Evolutionary conservation across 1,140 invertebrate species (phyloP).

Genomic region (Copidosoma floridanum): DNA sequence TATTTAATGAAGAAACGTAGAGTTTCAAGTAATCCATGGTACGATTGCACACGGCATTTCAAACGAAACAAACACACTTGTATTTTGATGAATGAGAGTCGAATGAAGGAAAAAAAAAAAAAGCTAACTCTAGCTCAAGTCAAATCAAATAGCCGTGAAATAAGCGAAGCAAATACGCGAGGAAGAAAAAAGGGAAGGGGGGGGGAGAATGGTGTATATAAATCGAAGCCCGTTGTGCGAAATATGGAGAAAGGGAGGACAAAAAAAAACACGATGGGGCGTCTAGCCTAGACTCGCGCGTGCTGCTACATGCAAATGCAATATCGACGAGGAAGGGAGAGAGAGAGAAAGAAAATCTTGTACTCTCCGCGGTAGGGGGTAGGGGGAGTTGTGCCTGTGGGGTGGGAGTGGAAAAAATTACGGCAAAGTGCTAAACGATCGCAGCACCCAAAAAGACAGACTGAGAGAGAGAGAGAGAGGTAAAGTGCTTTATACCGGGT

Average conservation of each 20-base stretch:
- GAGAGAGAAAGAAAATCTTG: constrained; percentile 30
- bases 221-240: constrained; percentile 3
- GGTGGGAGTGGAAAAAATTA: constrained; percentile 39
- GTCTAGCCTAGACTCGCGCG: neutral
- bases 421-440: constrained; percentile 45
- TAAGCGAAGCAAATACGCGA: neutral
- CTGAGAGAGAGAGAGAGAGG: too few relatives aligned
- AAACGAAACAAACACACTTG: too few relatives aligned
- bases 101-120: neutral
- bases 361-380: constrained; percentile 9
- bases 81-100: too few relatives aligned
- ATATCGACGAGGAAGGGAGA: constrained; percentile 31
- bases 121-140: neutral
- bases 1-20: too few relatives aligned
- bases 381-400: too few relatives aligned
- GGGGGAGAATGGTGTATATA: neutral
- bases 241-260: neutral
- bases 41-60: too few relatives aligned
- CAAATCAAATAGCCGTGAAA: neutral
- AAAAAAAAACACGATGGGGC: neutral
- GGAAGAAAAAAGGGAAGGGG: too few relatives aligned
- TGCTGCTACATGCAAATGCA: constrained; percentile 18
- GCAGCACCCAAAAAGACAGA: constrained; percentile 28
- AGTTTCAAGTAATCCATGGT: too few relatives aligned
- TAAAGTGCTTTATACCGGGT: constrained; percentile 39